These are phyloP conservation scores for Andrena dorsata DNA, from an alignment of 2,888 invertebrate genomes.

Conservation along the genomic window DNA sequence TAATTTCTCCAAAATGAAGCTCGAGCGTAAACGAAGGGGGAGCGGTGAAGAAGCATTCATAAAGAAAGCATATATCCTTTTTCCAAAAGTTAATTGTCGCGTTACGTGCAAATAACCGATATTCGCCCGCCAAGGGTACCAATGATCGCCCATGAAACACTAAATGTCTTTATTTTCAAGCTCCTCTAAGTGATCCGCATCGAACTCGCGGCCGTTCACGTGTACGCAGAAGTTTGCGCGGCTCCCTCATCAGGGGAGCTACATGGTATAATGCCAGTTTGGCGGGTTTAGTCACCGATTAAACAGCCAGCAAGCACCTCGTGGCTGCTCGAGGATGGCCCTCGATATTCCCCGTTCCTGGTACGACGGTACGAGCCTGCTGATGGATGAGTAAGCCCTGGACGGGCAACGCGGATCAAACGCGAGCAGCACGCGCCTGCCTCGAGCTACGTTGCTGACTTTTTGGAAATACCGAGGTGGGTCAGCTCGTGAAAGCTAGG, in stretches of 20 bases:
- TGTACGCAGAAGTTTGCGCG: conserved; percentile 38
- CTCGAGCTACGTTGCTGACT: conserved; percentile 51
- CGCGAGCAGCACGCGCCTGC: conserved; percentile 42
- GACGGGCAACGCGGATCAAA: not conserved
- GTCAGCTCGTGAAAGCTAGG: conserved; percentile 39
- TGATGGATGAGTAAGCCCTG: conserved; percentile 61
- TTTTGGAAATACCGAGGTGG: conserved; percentile 67
- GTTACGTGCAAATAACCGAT: conserved; percentile 16
- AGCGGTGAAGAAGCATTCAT: not conserved
- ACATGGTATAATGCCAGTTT: conserved; percentile 57
- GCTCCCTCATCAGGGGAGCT: conserved; percentile 47
- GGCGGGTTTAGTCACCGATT: conserved; percentile 71
- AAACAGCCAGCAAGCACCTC: conserved; percentile 48
- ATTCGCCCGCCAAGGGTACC: conserved; percentile 32
- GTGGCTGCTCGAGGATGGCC: conserved; percentile 38
- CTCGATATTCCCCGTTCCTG: conserved; percentile 63
- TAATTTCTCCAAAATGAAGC: conserved; percentile 1
- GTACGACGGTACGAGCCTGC: conserved; percentile 59
- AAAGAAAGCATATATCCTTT: not conserved
- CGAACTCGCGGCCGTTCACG: not conserved
- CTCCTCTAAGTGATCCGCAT: not conserved
- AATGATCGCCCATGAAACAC: conserved; percentile 49
- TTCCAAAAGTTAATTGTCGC: conserved; percentile 5
- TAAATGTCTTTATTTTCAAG: conserved; percentile 38
- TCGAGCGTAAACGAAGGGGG: not conserved